Conservation (phyloP, 2,113 vertebrate genomes). For the Gymnogyps californianus region DNA sequence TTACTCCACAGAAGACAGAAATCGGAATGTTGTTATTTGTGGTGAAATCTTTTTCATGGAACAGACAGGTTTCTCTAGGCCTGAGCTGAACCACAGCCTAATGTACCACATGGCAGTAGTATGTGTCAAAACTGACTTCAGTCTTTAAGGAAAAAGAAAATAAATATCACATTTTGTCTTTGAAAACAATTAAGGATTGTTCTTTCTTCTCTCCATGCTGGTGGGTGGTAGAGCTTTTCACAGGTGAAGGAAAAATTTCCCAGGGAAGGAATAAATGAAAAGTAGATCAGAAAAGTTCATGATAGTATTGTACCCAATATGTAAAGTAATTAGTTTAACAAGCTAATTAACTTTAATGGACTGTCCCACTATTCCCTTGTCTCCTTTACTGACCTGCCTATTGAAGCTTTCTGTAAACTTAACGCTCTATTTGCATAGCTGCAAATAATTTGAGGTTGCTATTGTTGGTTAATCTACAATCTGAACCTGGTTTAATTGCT, state of each 20-base stretch:
- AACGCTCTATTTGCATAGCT: not conserved
- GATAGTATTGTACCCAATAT: not conserved
- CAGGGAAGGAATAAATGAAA: constrained; percentile 5
- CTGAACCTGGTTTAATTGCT: not conserved
- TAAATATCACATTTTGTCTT: not conserved
- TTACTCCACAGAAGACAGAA: not conserved
- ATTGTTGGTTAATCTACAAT: not conserved
- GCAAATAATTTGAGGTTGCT: not conserved
- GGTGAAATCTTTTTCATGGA: not conserved
- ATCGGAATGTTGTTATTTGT: not conserved
- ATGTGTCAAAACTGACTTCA: not conserved
- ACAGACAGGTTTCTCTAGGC: not conserved
- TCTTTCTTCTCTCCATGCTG: not conserved
- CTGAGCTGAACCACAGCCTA: not conserved
- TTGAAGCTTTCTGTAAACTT: constrained; percentile 21
- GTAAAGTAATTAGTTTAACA: constrained; percentile 42
- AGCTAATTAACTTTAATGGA: constrained; percentile 45
- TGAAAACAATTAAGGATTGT: not conserved
- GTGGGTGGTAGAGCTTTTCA: not conserved
- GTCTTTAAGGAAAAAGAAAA: not conserved
- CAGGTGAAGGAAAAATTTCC: not conserved
- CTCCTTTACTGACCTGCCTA: constrained; percentile 22
- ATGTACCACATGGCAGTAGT: not conserved
- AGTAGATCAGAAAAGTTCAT: constrained; percentile 17
- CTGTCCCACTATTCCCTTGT: not conserved